phyloP scores from a whole-genome alignment of 2,888 invertebrate species.

The Aporophyla lueneburgensis region DNA sequence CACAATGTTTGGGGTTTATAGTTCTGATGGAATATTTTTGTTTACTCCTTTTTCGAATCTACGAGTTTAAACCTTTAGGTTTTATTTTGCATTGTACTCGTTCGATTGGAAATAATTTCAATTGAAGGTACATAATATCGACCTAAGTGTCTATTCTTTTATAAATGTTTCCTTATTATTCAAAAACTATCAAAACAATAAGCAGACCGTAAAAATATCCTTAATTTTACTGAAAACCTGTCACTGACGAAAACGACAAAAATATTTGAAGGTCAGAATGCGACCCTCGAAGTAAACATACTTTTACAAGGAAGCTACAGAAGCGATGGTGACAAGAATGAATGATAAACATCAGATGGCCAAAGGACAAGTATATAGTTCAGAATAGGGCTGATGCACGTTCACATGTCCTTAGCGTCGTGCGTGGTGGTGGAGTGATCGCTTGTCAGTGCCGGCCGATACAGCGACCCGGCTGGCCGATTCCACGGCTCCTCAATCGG shows the following conservation, averaged over 20 bases:
- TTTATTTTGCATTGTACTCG: not conserved
- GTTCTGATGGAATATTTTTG: not conserved
- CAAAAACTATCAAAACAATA: not conserved
- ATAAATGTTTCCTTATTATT: not conserved
- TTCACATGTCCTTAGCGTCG: slow-evolving; percentile 76
- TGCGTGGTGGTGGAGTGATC: slow-evolving; percentile 71
- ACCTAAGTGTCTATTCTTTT: too few species aligned
- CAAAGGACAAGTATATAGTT: slow-evolving; percentile 59
- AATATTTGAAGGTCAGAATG: not conserved
- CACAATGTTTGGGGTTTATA: too few species aligned
- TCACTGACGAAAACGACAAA: not conserved
- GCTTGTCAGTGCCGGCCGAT: slow-evolving; percentile 83
- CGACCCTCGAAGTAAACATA: not conserved
- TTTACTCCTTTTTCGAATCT: not conserved
- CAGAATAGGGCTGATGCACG: slow-evolving; percentile 77
- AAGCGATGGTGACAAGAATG: slow-evolving; percentile 1
- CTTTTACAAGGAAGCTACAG: slow-evolving; percentile 31
- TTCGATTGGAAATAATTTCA: not conserved
- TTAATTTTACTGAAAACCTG: slow-evolving; percentile 4
- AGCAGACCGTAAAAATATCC: not conserved
- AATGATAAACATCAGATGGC: slow-evolving; percentile 43
- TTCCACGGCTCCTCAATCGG: slow-evolving; percentile 70
- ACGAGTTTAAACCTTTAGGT: not conserved
- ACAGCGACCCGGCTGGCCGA: slow-evolving; percentile 85
- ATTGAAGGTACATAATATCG: not conserved